These are phyloP conservation scores for Mola mola DNA, from an alignment of 2,113 vertebrate species.

Conservation along the genomic window DNA sequence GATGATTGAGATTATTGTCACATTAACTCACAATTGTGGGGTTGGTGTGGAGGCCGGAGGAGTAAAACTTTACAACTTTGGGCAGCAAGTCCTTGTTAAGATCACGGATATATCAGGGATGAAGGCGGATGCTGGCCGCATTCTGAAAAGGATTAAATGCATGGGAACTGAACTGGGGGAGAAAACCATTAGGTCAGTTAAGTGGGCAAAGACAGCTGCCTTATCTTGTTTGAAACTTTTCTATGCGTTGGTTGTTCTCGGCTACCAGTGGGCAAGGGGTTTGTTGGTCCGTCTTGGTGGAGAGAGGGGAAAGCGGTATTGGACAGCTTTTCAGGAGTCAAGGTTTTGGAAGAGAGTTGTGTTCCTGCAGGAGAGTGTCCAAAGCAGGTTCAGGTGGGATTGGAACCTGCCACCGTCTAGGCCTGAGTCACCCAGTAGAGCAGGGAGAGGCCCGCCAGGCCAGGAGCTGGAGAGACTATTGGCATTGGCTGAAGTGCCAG, in stretches of 20 bases:
- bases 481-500: slow-evolving; percentile 86
- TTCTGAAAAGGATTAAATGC: slow-evolving; percentile 70
- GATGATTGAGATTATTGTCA: slow-evolving; percentile 87
- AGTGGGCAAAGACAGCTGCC: slow-evolving; percentile 68
- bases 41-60: slow-evolving; percentile 83
- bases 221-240: slow-evolving; percentile 80
- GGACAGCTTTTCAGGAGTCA: slow-evolving; percentile 78
- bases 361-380: slow-evolving; percentile 53
- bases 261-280: slow-evolving; percentile 71
- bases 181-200: slow-evolving; percentile 57
- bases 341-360: slow-evolving; percentile 74
- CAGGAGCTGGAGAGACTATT: slow-evolving; percentile 89
- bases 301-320: slow-evolving; percentile 73
- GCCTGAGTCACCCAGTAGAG: slow-evolving; percentile 73
- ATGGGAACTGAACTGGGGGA: slow-evolving; percentile 63
- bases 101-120: slow-evolving; percentile 79
- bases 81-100: slow-evolving; percentile 75
- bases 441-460: slow-evolving; percentile 75
- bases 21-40: slow-evolving; percentile 83
- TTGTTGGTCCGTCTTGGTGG: slow-evolving; percentile 47
- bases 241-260: slow-evolving; percentile 75
- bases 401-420: neutral
- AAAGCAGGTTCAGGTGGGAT: slow-evolving; percentile 59
- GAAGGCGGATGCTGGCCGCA: slow-evolving; percentile 71
- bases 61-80: slow-evolving; percentile 81